Conservation (phyloP, 2,113 vertebrate genomes). For the Ammodramus savannarum region DNA sequence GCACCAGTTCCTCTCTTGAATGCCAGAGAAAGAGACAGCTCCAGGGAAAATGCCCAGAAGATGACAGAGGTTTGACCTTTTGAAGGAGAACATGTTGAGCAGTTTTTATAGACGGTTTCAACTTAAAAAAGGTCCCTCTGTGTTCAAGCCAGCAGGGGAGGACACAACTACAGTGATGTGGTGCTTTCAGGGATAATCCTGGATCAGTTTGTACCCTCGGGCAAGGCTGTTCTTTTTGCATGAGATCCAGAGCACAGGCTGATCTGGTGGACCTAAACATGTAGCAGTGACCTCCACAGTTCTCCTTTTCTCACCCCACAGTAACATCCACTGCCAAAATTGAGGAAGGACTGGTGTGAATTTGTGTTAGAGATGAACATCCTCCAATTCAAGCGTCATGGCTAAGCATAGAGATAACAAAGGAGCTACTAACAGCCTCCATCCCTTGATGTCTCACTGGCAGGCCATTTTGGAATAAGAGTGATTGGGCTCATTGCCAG, state of each 20-base stretch:
- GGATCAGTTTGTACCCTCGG: neutral
- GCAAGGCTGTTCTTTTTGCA: neutral
- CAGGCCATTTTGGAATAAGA: conserved; percentile 26
- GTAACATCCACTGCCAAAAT: neutral
- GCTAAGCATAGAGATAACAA: conserved; percentile 4
- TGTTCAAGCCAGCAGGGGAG: neutral
- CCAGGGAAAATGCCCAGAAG: neutral
- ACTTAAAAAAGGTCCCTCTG: neutral
- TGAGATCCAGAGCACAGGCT: neutral
- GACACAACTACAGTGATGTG: neutral
- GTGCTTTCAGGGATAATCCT: neutral
- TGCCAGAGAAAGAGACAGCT: neutral
- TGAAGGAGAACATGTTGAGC: neutral
- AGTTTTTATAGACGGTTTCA: neutral
- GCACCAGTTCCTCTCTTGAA: neutral
- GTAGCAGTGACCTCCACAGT: neutral
- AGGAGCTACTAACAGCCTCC: neutral
- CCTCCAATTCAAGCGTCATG: neutral
- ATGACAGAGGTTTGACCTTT: neutral
- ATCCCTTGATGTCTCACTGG: neutral
- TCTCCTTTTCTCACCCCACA: neutral
- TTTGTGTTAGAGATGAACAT: neutral
- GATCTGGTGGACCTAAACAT: neutral
- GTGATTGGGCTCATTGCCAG: conserved; percentile 12
- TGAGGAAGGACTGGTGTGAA: neutral